Evolutionary conservation across 2,113 vertebrate genomes (phyloP).

Genomic region (Clarias macrocephalus): DNA sequence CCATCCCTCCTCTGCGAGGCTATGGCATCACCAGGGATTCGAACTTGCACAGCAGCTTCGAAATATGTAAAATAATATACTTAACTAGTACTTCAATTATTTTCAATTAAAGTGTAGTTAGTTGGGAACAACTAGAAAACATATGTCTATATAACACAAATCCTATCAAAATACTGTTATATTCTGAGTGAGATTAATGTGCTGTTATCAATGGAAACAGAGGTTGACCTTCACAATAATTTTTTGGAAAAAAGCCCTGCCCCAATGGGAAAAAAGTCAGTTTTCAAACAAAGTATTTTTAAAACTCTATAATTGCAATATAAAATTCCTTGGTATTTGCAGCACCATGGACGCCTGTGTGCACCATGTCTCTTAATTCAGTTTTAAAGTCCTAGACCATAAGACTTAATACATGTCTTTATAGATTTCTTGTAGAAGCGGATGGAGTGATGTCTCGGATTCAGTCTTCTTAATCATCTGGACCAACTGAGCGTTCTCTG

Average conservation of each 20-base stretch:
- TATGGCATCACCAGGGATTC: background rate
- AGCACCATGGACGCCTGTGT: slow-evolving; percentile 32
- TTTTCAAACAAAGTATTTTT: slow-evolving; percentile 43
- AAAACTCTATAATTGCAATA: slow-evolving; percentile 37
- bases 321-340: slow-evolving; percentile 42
- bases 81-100: background rate
- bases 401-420: slow-evolving; percentile 93
- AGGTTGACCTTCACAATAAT: slow-evolving; percentile 14
- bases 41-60: background rate
- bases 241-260: slow-evolving; percentile 11
- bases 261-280: slow-evolving; percentile 25
- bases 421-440: slow-evolving; percentile 97
- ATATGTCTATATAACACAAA: background rate
- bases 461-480: slow-evolving; percentile 98
- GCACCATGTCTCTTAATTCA: slow-evolving; percentile 17
- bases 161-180: background rate
- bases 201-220: background rate
- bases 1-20: too few species aligned
- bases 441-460: slow-evolving; percentile 92
- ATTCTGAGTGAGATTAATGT: slow-evolving; percentile 1
- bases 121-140: background rate
- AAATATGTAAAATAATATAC: slow-evolving; percentile 3
- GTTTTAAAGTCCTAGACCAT: background rate
- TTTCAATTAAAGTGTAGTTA: background rate
- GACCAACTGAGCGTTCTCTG: slow-evolving; percentile 93